Base-by-base conservation (phyloP, 2,888 invertebrate species). In the Athalia circularis region DNA sequence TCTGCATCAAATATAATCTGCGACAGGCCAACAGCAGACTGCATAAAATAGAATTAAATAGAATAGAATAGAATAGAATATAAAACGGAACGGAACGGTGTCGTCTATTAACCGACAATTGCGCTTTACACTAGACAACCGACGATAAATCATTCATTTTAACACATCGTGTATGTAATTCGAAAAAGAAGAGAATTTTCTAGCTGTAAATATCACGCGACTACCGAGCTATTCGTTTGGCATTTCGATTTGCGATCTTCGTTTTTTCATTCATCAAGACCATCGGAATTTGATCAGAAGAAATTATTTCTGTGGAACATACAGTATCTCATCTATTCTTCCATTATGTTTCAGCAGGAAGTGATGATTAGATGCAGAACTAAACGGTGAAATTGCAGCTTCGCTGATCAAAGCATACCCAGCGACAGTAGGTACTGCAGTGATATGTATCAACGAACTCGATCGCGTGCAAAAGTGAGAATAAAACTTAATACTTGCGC, bases 91-190 rank as follows among this genome's bases (percentile, higher is more conserved):
- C 52, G 57, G 59, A 72, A 72, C 47, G 47, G 72, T 72, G 45
- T 45, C 70, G 59, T 47, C 45, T 72, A 59, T 72, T 72, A 72
- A 72, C 57, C 45, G 72, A 72, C 47, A 72, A 72, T 72, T 72
- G 72, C 57, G 59, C 11, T 72, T 9, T 45, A 47, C 8, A 7
- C 1, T 0, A 45, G 64, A 8, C 8, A 3, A 43, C 29, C 9
- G 72, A 48, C 47, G 59, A 72, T 72, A 72, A 72, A 72, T 72
- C 72, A 72, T 59, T 59, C 47, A 5, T 45, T 72, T 72, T 72
- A n/a, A 54, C 54, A 72, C 72, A 59, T 43, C 47, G 45, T 13
- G 15, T 48, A 43, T 59, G 52, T 59, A 45, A 45, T 45, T 13
- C 57, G 11, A 54, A 47, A 72, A 5, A 59, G 9, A 59, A 54